Base-by-base conservation (phyloP, 2,888 invertebrate genomes). In the Halocaridina rubra region DNA sequence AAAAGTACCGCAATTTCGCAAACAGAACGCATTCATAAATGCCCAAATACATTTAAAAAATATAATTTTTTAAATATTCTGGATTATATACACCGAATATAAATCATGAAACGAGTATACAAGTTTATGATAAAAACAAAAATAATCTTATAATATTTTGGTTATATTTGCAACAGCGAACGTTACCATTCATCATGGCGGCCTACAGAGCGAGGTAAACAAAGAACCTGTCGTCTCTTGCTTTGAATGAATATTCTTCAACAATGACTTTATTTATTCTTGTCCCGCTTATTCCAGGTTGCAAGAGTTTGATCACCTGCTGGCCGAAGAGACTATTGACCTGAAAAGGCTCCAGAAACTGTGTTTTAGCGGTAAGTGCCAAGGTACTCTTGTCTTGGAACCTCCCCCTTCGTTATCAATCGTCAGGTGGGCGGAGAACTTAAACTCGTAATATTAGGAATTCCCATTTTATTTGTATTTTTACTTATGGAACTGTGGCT, bases 131-230 rank as follows among this genome's bases (percentile, higher is more conserved):
- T n/a, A n/a, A n/a, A n/a, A n/a, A n/a, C n/a, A n/a, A n/a, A n/a
- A n/a, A n/a, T n/a, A n/a, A n/a, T n/a, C n/a, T n/a, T n/a, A n/a
- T n/a, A n/a, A n/a, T n/a, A n/a, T n/a, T n/a, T n/a, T n/a, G n/a
- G n/a, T n/a, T n/a, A n/a, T n/a, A n/a, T n/a, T n/a, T n/a, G 4
- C 53, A 30, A 69, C 69, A 69, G 16, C 10, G 32, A 59, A 61
- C 27, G 16, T 5, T 27, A n/a, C 32, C 24, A 30, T 22, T 24
- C 59, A 72, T 16, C 82, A 84, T 84, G 82, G 82, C 82, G 46
- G 78, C 82, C 32, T 84, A 84, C 82, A 84, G 78, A 72, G 82
- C 82, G 29, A 84, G 82, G 82, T 84, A 84, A 84, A 84, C 82
- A 84, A 78, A 72, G 61, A 57, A 7, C 29, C 7, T 59, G 13